Conservation (phyloP, 2,113 vertebrate species). For the Salvelinus fontinalis region DNA sequence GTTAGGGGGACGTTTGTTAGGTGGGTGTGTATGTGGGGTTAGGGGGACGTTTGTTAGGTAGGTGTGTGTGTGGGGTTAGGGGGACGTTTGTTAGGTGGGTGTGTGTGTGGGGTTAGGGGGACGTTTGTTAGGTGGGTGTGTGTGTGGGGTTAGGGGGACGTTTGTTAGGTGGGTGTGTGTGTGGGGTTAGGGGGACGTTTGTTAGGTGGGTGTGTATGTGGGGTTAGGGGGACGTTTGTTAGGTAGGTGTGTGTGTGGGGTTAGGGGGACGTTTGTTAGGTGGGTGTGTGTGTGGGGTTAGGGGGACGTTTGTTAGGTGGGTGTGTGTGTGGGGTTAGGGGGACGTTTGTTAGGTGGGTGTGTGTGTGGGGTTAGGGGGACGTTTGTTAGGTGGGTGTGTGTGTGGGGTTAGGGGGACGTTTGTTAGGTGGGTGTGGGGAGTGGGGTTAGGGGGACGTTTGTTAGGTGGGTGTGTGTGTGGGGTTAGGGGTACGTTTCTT, state of each 20-base stretch:
- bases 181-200: no score
- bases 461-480: slow-evolving; percentile 11
- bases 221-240: not conserved
- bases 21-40: slow-evolving; percentile 28
- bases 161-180: not conserved
- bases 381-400: not conserved
- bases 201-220: no score
- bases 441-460: not conserved
- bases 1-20: not conserved
- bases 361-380: slow-evolving; percentile 11
- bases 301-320: not conserved
- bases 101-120: slow-evolving; percentile 36
- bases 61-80: slow-evolving; percentile 17
- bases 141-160: slow-evolving; percentile 8
- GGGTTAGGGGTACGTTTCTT: no score
- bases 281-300: slow-evolving; percentile 22
- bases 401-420: no score
- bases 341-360: no score
- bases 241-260: slow-evolving; percentile 23
- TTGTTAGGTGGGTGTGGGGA: no score
- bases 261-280: no score
- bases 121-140: no score
- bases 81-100: not conserved
- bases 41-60: no score
- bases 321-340: slow-evolving; percentile 32